A percentile compares a stretch with the other conserved stretches of the same genome.
Evolutionary conservation across 2,113 vertebrate genomes (phyloP).

Genomic region (Leptobrachium ailaonicum): DNA sequence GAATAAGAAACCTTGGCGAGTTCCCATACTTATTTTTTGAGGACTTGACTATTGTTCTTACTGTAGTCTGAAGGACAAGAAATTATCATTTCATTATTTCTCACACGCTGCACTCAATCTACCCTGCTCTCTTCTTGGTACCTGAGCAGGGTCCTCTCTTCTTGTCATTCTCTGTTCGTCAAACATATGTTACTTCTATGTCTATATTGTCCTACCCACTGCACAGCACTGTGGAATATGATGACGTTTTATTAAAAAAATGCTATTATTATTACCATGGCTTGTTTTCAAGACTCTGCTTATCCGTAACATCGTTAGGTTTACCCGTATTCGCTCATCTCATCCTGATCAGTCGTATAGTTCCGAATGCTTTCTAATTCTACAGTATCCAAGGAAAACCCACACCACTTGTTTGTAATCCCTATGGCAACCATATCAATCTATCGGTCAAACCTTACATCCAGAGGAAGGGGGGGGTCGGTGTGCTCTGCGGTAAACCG

Average conservation of each 20-base stretch:
- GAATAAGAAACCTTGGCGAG: too few relatives aligned
- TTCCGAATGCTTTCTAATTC: conserved; percentile 20
- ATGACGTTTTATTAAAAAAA: too few relatives aligned
- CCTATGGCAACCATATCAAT: conserved; percentile 33
- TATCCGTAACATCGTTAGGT: background rate
- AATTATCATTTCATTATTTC: too few relatives aligned
- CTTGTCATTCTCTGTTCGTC: background rate
- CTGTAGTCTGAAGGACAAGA: too few relatives aligned
- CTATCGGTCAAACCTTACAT: conserved; percentile 19
- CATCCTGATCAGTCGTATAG: background rate
- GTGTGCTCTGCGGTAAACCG: too few relatives aligned
- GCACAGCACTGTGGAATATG: too few relatives aligned
- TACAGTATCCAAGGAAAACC: conserved; percentile 38
- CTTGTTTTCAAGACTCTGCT: conserved; percentile 9
- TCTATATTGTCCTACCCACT: too few relatives aligned
- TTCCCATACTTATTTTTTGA: too few relatives aligned
- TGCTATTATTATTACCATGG: background rate
- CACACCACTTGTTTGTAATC: conserved; percentile 39
- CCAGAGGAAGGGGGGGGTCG: background rate
- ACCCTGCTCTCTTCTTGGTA: background rate
- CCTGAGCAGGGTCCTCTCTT: too few relatives aligned
- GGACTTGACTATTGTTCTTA: too few relatives aligned
- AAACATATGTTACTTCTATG: too few relatives aligned
- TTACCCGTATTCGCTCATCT: conserved; percentile 8
- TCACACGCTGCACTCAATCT: too few relatives aligned